A percentile compares a stretch with the other conserved stretches of the same genome.
Evolutionary conservation across 2,113 vertebrate species (phyloP).

Genomic region (Dromiciops gliroides): DNA sequence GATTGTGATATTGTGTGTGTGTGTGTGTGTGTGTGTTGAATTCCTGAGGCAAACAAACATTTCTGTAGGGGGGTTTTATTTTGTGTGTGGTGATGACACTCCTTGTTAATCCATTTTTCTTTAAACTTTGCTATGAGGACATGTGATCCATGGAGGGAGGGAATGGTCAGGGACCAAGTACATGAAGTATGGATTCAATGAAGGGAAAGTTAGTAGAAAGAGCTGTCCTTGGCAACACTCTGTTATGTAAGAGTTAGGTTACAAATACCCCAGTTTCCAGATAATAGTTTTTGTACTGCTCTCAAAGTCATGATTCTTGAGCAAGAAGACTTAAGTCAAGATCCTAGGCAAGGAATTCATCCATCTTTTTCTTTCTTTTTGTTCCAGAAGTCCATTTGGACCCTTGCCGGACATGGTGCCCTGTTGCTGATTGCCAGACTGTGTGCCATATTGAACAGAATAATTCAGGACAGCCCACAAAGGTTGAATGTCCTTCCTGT

Average conservation of each 20-base stretch:
- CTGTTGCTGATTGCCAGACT: conserved; percentile 91
- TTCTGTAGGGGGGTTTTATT: background rate
- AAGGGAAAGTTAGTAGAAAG: background rate
- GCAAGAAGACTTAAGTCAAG: background rate
- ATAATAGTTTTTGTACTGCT: background rate
- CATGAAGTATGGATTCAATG: background rate
- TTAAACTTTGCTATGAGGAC: background rate
- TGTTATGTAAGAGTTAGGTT: background rate
- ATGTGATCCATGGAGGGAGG: background rate
- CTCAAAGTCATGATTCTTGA: background rate
- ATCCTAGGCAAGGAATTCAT: background rate
- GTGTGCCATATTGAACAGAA: conserved; percentile 86
- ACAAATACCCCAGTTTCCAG: background rate
- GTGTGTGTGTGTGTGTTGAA: background rate
- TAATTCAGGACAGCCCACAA: conserved; percentile 81
- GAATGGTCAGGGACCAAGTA: background rate
- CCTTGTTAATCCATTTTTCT: background rate
- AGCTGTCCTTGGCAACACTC: background rate
- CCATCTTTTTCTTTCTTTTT: conserved; percentile 27
- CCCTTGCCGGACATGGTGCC: conserved; percentile 93
- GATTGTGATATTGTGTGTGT: background rate
- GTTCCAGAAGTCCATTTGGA: conserved; percentile 93
- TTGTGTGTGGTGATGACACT: background rate
- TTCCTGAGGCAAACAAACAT: conserved; percentile 6
- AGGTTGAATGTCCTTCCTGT: conserved; percentile 89